Evolutionary conservation across 2,888 invertebrate genomes (phyloP), one percentile per base, ranked within the genome.

Genomic region (Perithous albicinctus): DNA sequence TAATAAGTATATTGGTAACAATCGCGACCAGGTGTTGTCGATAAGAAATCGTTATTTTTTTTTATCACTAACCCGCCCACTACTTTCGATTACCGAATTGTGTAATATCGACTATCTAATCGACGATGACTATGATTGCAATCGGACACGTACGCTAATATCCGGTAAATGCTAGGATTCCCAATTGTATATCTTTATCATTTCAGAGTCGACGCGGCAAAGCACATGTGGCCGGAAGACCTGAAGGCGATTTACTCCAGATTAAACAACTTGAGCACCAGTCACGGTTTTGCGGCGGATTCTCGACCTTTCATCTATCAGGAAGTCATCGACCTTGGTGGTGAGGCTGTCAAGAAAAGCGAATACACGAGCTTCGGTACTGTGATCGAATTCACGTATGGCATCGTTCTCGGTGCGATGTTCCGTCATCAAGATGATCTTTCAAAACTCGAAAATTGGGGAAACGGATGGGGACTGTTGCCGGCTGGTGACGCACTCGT

Each of bases 341-440:
- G 88, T 23, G 93, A 94, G 84, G 93, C 91, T 3, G 90, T 94
- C 20, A 91, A 90, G 26, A 92, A 92, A 29, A 84, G 87, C 10
- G 93, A 93, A 32, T 94, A 94, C 84, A 91, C 87, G 0, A 83
- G 85, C 3, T 88, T 94, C 6, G 94, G 94, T 0, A 87, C 95
- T 0, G 96, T 97, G 10, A 97, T 97, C 0, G 98, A 98, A 91
- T 97, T 97, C 91, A 93, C 93, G 67, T 94, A 93, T 85, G 94
- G 94, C 15, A 80, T 88, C 83, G 89, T 90, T 61, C 80, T 94
- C 12, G 92, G 92, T 1, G 32, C 67, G 2, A 82, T 82, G 74
- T 92, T 93, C 83, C 85, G 91, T n/a, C 88, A 90, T 35, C 75
- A 87, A 43, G 90, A 93, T 64, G 82, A 87, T 1, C 85, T 92